Base-by-base conservation (phyloP, 2,113 vertebrate species). In the Festucalex cinctus region DNA sequence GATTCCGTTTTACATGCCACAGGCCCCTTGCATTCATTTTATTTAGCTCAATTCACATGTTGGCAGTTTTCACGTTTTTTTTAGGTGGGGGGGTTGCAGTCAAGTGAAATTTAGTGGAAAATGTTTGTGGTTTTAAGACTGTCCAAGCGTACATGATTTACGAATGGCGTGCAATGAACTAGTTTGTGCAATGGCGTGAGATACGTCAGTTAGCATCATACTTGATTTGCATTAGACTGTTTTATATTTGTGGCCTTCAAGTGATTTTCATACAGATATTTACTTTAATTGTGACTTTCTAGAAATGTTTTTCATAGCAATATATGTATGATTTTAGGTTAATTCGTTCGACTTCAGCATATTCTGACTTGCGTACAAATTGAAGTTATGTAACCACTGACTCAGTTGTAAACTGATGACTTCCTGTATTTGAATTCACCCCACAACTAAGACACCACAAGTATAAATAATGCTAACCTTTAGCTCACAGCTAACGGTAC, bases 1-100 rank as follows among this genome's bases (percentile, higher is more conserved):
- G 84, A 83, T 80, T 84, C 76, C 76, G 63, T 66, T 71, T 46
- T 14, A 28, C 14, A 28, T 0, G 28, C 32, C 64, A 46, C 62
- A 51, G 22, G 32, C 8, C 16, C 65, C 53, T 58, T 14, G 9
- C 49, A 65, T 71, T 64, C 36, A 7, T 68, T 49, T 70, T 41
- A 43, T 65, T 62, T 9, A 9, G 66, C 20, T 68, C 67, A 54
- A 51, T 67, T 39, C 54, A n/a, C 20, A 13, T 12, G 4, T 24
- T 16, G 6, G 54, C 22, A 54, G 22, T 13, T 26, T 3, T 14
- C 6, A 7, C 6, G 14, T 57, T 19, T 32, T 32, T 17, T 51
- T 49, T 49, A 1, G 12, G 9, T 3, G 10, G 39, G 9, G 48
- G 48, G 54, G 16, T 32, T 57, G 26, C 22, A 5, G 22, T 6